Evolutionary conservation across 2,797 vertebrate species (phyloP).

Genomic region (Clarias laeviceps): DNA sequence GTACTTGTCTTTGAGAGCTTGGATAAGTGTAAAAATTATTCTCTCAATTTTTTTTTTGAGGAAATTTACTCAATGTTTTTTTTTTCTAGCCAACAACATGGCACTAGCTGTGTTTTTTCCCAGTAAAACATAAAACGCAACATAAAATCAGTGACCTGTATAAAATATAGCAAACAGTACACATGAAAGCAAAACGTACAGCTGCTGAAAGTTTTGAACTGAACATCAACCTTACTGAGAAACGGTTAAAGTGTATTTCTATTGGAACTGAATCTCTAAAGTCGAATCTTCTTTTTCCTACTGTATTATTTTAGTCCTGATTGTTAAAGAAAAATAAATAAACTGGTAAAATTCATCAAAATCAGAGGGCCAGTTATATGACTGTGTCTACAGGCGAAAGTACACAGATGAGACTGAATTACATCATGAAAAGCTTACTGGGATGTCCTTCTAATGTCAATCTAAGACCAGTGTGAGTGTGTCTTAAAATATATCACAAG

Average conservation of each 20-base stretch:
- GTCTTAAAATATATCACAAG: background rate
- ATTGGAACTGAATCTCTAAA: background rate
- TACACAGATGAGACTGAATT: background rate
- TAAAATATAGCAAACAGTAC: background rate
- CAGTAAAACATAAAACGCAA: background rate
- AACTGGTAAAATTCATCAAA: slow-evolving; percentile 15
- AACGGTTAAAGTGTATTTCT: background rate
- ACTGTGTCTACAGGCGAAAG: background rate
- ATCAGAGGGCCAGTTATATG: background rate
- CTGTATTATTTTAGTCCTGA: slow-evolving; percentile 4
- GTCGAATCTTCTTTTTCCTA: slow-evolving; percentile 18
- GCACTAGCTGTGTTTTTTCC: background rate
- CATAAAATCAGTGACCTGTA: background rate
- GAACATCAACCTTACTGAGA: background rate
- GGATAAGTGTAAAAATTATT: background rate
- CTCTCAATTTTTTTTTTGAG: background rate
- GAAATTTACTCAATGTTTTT: background rate
- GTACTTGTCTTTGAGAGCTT: background rate
- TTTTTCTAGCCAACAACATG: background rate
- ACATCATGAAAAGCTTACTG: slow-evolving; percentile 9
- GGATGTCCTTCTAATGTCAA: slow-evolving; percentile 5
- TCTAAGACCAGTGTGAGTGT: background rate
- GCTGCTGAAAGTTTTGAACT: background rate
- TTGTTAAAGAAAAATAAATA: slow-evolving; percentile 26
- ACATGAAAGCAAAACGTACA: background rate